Evolutionary conservation across 2,888 invertebrate genomes (phyloP).

Genomic region (Oxytorus armatus): DNA sequence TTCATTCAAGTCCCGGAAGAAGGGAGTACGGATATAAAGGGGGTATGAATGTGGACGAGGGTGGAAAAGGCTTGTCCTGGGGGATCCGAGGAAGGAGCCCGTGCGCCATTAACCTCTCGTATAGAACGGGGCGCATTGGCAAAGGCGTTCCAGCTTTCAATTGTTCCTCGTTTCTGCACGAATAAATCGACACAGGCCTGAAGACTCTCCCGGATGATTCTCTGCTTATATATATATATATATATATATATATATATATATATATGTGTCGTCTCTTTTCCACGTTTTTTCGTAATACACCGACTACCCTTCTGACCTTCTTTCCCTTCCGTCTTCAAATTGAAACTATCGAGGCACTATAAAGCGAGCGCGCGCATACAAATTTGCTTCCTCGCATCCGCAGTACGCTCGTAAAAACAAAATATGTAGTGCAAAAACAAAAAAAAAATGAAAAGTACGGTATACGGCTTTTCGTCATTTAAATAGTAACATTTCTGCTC

Average conservation of each 20-base stretch:
- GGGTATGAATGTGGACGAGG: constrained; percentile 6
- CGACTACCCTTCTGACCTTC: constrained; percentile 59
- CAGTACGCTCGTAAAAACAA: neutral
- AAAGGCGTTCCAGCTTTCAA: constrained; percentile 64
- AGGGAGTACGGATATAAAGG: constrained; percentile 55
- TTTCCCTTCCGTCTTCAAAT: constrained; percentile 54
- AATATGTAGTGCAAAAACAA: too few relatives aligned
- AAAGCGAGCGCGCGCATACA: constrained; percentile 29
- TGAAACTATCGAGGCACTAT: constrained; percentile 44
- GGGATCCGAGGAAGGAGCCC: constrained; percentile 59
- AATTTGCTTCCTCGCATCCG: constrained; percentile 12
- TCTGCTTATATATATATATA: constrained; percentile 24
- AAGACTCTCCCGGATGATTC: constrained; percentile 33
- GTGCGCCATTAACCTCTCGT: constrained; percentile 68
- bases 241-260: constrained; percentile 12
- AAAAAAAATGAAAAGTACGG: too few relatives aligned
- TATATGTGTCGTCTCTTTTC: constrained; percentile 37
- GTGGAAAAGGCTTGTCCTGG: constrained; percentile 48
- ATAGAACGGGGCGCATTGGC: constrained; percentile 61
- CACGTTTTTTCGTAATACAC: constrained; percentile 21
- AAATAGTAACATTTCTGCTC: too few relatives aligned
- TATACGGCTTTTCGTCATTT: too few relatives aligned
- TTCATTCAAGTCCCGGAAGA: constrained; percentile 48
- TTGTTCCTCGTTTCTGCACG: constrained; percentile 69
- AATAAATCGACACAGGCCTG: constrained; percentile 66